Base-by-base conservation (phyloP, 2,797 vertebrate genomes). In the Microhierax caerulescens region DNA sequence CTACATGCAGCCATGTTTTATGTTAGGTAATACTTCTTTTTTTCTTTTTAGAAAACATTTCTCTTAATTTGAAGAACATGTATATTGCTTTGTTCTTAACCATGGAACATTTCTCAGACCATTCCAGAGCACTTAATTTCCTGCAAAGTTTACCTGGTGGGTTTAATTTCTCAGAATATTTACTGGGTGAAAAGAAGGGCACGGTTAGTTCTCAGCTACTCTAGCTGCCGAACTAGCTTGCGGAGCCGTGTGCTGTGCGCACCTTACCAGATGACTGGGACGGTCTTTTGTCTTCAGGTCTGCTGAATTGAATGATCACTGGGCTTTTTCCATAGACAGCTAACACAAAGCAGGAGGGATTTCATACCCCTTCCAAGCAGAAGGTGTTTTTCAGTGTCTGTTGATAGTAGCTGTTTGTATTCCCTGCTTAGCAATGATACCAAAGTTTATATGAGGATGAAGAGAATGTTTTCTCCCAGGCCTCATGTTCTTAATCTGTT, bases 71-170 rank as follows among this genome's bases (percentile, higher is more conserved):
- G 61, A 85, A 95, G 69, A 90, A 36, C 54, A 27, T n/a, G 34
- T 57, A 25, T 80, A 28, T 73, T 90, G 69, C 70, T 95, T 69
- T 93, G 50, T 85, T 88, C 45, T 80, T 85, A 80, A 50, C 61
- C 47, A 11, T 3, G 48, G 39, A 64, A 65, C 41, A 25, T 91
- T 94, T 95, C 70, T 94, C 75, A 85, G 63, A 45, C 43, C 12
- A 51, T 85, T 86, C 61, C 34, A 87, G 64, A 85, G 50, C 54
- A 24, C 78, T 90, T 80, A 89, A 90, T 82, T 97, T 97, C 92
- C 96, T 93, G 57, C 79, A 51, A 60, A 45, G 45, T 90, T 85
- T 90, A 86, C 88, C 90, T 41, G 43, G 59, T 73, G 76, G 79
- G 47, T 90, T 84, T 92, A 60, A 89, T 88, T 92, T 68, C 54